Percentiles rank a stretch among this genome's conserved stretches.
These are phyloP conservation scores for Erythrolamprus reginae DNA, from an alignment of 2,113 vertebrate genomes.

Conservation along the genomic window DNA sequence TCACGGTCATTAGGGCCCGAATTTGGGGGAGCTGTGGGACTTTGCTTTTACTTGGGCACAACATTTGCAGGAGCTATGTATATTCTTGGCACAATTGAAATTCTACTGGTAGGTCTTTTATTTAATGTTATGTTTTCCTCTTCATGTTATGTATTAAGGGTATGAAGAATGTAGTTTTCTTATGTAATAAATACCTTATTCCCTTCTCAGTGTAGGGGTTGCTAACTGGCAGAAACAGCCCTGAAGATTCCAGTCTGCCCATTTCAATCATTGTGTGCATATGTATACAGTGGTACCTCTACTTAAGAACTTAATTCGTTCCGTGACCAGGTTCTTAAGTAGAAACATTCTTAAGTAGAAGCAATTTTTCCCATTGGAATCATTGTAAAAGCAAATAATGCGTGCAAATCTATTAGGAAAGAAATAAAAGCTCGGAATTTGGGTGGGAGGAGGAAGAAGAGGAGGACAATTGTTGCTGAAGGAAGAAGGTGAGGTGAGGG, in stretches of 20 bases:
- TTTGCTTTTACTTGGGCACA: slow-evolving; percentile 97
- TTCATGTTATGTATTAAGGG: neutral
- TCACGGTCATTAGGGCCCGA: slow-evolving; percentile 94
- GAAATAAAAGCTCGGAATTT: too few relatives aligned
- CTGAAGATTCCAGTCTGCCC: neutral
- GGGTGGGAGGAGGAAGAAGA: too few relatives aligned
- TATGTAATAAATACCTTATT: neutral
- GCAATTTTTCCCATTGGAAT: too few relatives aligned
- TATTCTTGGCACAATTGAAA: slow-evolving; percentile 96
- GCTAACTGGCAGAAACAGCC: neutral
- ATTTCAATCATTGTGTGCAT: neutral
- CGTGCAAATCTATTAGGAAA: too few relatives aligned
- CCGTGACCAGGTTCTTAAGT: too few relatives aligned
- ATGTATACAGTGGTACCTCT: too few relatives aligned
- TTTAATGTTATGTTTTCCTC: neutral
- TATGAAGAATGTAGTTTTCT: neutral
- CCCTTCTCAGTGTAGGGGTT: neutral
- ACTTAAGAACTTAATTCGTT: too few relatives aligned
- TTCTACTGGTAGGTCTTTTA: slow-evolving; percentile 84
- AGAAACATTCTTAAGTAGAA: too few relatives aligned
- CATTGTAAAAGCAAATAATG: too few relatives aligned
- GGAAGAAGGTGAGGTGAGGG: too few relatives aligned
- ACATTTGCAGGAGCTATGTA: slow-evolving; percentile 98
- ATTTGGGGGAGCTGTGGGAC: slow-evolving; percentile 95
- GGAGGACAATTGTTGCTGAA: too few relatives aligned